A percentile compares a stretch with the other conserved stretches of the same genome.
These are phyloP conservation scores for Drosophila tristis DNA, from an alignment of 1,140 invertebrate species.

Conservation along the genomic window DNA sequence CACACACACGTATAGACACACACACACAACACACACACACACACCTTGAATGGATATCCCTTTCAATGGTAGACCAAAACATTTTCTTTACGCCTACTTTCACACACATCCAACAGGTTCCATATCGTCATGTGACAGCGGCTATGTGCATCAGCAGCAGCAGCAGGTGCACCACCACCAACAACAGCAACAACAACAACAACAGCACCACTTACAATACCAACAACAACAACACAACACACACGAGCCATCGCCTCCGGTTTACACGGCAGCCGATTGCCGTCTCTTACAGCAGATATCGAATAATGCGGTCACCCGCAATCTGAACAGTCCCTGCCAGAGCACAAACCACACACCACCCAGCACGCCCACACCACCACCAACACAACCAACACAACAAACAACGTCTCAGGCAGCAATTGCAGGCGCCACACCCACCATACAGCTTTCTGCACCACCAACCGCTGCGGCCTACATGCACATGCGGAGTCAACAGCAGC, in stretches of 20 bases:
- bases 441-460: constrained; percentile 59
- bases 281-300: constrained; percentile 79
- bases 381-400: constrained; percentile 18
- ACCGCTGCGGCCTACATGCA: constrained; percentile 62
- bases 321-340: constrained; percentile 66
- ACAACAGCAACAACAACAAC: constrained; percentile 50
- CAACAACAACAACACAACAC: constrained; percentile 44
- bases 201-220: constrained; percentile 42
- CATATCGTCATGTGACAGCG: constrained; percentile 93
- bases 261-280: constrained; percentile 80
- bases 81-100: constrained; percentile 40
- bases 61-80: constrained; percentile 24
- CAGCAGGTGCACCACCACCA: constrained; percentile 79
- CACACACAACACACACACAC: constrained; percentile 40
- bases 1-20: constrained; percentile 21
- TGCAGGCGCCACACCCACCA: constrained; percentile 30
- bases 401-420: constrained; percentile 2
- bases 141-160: constrained; percentile 88
- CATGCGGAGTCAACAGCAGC: constrained; percentile 55
- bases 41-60: constrained; percentile 6
- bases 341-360: constrained; percentile 63
- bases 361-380: constrained; percentile 69
- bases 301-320: constrained; percentile 79
- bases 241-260: constrained; percentile 65
- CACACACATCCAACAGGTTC: constrained; percentile 86